A percentile compares a stretch with the other conserved stretches of the same genome.
These are phyloP conservation scores for Muntiacus reevesi DNA, from an alignment of 2,113 vertebrate species.

Conservation along the genomic window DNA sequence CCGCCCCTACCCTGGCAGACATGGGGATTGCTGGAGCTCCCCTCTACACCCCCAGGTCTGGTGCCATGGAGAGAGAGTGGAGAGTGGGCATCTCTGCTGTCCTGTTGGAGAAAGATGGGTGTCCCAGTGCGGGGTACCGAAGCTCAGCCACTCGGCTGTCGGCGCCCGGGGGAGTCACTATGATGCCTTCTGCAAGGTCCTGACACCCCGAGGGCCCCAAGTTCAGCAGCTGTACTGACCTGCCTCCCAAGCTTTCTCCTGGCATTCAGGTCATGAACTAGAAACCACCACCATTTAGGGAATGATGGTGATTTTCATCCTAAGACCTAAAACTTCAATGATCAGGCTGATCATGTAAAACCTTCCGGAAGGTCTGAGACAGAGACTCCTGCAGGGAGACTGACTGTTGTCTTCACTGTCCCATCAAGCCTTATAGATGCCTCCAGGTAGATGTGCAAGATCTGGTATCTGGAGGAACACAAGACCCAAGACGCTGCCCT, in stretches of 20 bases:
- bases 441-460: neutral
- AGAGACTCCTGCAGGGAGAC: neutral
- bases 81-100: neutral
- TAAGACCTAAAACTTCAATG: neutral
- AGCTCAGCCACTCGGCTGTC: neutral
- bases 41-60: neutral
- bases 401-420: neutral
- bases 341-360: neutral
- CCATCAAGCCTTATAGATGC: neutral
- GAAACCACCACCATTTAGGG: neutral
- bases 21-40: neutral
- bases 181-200: neutral
- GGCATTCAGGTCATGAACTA: neutral
- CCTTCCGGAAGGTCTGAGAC: neutral
- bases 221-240: neutral
- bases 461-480: neutral
- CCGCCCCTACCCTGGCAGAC: fast-evolving
- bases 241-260: neutral
- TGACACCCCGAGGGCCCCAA: neutral
- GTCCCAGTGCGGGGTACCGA: neutral
- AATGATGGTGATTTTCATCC: neutral
- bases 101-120: neutral
- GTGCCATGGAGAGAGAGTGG: neutral
- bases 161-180: neutral
- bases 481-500: neutral